These are phyloP conservation scores for Shinisaurus crocodilurus DNA, from an alignment of 2,113 vertebrate species.

Conservation along the genomic window DNA sequence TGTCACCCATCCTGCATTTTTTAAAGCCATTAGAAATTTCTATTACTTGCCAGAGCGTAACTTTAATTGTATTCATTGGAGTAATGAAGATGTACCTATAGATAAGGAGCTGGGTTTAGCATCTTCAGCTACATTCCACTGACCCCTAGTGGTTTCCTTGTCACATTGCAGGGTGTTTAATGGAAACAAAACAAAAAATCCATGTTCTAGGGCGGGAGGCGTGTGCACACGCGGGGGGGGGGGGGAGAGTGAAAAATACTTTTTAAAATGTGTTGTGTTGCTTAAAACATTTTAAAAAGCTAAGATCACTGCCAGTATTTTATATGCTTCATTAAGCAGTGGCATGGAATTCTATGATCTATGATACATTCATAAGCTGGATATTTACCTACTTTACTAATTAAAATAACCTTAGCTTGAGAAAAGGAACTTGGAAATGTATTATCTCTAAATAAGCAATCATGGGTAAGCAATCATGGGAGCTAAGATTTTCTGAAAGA, in stretches of 20 bases:
- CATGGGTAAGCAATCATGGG: neutral
- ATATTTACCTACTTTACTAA: neutral
- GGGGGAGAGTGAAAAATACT: neutral
- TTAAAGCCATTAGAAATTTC: constrained; percentile 37
- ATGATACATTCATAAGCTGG: neutral
- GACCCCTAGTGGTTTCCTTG: constrained; percentile 59
- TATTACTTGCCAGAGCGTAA: constrained; percentile 32
- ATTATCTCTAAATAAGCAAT: neutral
- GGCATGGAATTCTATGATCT: neutral
- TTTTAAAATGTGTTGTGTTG: neutral
- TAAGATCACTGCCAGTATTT: neutral
- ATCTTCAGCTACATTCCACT: constrained; percentile 44
- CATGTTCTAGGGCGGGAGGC: neutral
- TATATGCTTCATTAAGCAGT: neutral
- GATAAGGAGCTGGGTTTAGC: neutral
- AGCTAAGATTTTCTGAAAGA: neutral
- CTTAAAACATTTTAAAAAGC: neutral
- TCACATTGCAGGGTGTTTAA: neutral
- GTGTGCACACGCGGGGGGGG: no score
- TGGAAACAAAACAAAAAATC: neutral
- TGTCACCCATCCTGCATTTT: constrained; percentile 32
- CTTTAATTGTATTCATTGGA: constrained; percentile 23
- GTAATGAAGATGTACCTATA: neutral
- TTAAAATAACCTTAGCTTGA: neutral
- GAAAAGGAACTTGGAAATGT: neutral